Evolutionary conservation across 2,888 invertebrate species (phyloP).

Genomic region (Carabus problematicus): DNA sequence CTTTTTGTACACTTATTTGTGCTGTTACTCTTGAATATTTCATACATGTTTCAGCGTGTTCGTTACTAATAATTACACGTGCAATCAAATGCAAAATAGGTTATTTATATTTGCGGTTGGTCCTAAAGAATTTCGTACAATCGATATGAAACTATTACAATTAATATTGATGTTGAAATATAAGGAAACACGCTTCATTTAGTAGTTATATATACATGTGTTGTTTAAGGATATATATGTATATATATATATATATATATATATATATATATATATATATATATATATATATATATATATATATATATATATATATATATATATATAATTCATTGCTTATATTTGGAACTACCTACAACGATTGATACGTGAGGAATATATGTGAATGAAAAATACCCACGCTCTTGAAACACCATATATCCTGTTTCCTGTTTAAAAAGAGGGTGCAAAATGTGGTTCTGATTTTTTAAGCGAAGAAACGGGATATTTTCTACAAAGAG

Average conservation of each 20-base stretch:
- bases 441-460: conserved; percentile 52
- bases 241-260: background rate
- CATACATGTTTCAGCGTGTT: no score
- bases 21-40: no score
- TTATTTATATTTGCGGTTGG: no score
- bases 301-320: background rate
- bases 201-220: no score
- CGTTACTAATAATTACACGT: no score
- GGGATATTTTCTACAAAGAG: conserved; percentile 52
- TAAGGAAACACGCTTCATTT: no score
- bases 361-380: background rate
- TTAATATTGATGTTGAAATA: no score
- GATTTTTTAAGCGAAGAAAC: conserved; percentile 53
- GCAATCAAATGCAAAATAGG: no score
- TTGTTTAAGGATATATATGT: background rate
- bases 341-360: background rate
- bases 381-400: background rate
- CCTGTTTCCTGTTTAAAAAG: conserved; percentile 53
- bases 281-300: background rate
- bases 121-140: no score
- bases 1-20: no score
- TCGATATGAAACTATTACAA: no score
- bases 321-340: background rate
- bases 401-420: conserved; percentile 48
- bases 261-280: background rate